Percentiles rank a stretch among this genome's conserved stretches.
Conservation (phyloP, 2,888 invertebrate genomes). For the Acrobasis suavella region DNA sequence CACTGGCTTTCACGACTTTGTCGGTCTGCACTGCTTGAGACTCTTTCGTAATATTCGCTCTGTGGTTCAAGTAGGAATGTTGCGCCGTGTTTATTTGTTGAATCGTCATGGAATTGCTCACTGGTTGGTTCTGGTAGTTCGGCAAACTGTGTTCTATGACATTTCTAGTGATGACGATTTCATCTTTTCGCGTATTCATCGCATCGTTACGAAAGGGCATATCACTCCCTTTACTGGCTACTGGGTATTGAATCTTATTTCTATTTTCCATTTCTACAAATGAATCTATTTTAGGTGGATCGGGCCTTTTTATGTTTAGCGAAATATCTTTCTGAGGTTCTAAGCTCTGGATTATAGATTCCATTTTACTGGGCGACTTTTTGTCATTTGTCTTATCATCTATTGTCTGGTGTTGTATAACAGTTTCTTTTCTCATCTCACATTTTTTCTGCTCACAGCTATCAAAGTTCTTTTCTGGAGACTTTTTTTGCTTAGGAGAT, state of each 20-base stretch:
- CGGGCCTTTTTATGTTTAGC: slow-evolving; percentile 57
- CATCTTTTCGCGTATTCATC: slow-evolving; percentile 62
- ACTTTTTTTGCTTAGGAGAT: slow-evolving; percentile 58
- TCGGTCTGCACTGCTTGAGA: slow-evolving; percentile 71
- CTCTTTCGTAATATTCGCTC: slow-evolving; percentile 64
- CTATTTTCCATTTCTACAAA: slow-evolving; percentile 60
- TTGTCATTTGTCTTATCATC: slow-evolving; percentile 68
- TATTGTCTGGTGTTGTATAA: slow-evolving; percentile 69
- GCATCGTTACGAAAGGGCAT: slow-evolving; percentile 64
- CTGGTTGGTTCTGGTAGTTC: slow-evolving; percentile 59
- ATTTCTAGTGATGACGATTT: slow-evolving; percentile 68
- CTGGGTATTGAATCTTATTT: slow-evolving; percentile 54
- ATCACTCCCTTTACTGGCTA: slow-evolving; percentile 62
- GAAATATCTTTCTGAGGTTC: slow-evolving; percentile 63
- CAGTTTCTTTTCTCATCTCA: slow-evolving; percentile 73
- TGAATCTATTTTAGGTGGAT: slow-evolving; percentile 62
- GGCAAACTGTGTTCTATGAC: slow-evolving; percentile 52
- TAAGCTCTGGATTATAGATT: slow-evolving; percentile 65
- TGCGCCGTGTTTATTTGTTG: slow-evolving; percentile 69
- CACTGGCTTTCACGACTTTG: slow-evolving; percentile 63
- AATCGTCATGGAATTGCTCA: slow-evolving; percentile 71
- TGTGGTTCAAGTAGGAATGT: slow-evolving; percentile 64
- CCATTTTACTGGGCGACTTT: slow-evolving; percentile 69
- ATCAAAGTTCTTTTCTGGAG: slow-evolving; percentile 58
- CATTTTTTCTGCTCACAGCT: slow-evolving; percentile 58